Conservation (phyloP, 2,797 vertebrate genomes). For the Leptatherina wallacei region DNA sequence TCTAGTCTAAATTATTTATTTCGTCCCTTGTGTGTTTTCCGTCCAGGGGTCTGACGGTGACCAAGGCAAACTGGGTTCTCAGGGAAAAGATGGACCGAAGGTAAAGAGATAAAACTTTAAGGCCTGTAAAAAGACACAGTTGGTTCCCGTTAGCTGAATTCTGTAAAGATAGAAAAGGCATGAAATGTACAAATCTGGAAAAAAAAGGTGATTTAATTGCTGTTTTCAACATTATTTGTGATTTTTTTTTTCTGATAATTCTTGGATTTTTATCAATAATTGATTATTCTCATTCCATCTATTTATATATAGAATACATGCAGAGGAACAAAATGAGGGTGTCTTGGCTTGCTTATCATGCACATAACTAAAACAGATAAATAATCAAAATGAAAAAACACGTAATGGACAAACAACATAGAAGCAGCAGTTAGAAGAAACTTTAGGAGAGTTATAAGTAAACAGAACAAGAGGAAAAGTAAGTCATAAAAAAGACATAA, state of each 20-base stretch:
- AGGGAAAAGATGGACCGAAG: constrained; percentile 75
- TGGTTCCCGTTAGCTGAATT: rapidly evolving
- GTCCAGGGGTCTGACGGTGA: constrained; percentile 73
- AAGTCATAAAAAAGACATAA: too few species aligned
- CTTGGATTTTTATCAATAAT: too few species aligned
- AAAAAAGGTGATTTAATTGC: neutral
- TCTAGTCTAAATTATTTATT: neutral
- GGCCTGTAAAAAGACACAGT: neutral
- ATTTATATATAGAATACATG: neutral
- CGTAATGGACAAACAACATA: too few species aligned
- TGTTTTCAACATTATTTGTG: neutral
- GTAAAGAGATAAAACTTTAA: constrained; percentile 40
- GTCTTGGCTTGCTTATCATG: neutral
- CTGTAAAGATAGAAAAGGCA: neutral
- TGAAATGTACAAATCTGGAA: neutral
- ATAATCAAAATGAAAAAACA: too few species aligned
- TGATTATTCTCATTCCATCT: neutral
- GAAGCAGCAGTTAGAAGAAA: too few species aligned
- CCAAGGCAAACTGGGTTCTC: constrained; percentile 62
- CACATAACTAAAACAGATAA: neutral
- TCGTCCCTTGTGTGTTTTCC: constrained; percentile 8
- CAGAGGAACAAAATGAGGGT: neutral
- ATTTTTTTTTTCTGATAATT: too few species aligned
- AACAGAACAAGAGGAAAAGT: too few species aligned
- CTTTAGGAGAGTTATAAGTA: too few species aligned